Base-by-base conservation (phyloP, 2,113 vertebrate species). In the Petaurus breviceps region DNA sequence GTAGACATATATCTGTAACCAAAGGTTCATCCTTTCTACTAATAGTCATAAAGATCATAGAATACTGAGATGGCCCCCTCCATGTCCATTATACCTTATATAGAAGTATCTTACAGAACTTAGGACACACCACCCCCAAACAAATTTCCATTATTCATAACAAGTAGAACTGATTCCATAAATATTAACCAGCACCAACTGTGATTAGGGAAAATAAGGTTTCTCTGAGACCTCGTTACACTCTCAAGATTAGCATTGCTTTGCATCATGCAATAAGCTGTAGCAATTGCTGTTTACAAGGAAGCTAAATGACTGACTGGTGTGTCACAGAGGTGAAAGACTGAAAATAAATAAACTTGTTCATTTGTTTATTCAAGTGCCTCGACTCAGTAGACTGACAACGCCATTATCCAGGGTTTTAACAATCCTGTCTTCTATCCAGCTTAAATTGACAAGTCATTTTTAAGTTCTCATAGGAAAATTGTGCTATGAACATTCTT, bases 261-360 rank as follows among this genome's bases (percentile, higher is more conserved):
- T 97, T 98, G 51, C 95, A 95, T 93, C 97, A 95, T 96, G 96
- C 57, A 91, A 50, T 46, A 90, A 97, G 93, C 94, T 96, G 53
- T 95, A 97, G 90, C 92, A 95, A 94, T 54, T 90, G 95, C 96
- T 97, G 97, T 97, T 98, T 98, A 95, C 93, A 95, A 97, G 97
- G 94, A 97, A 97, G 91, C 91, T 52, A 92, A 97, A 93, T 96
- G 91, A 94, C 94, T 97, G 97, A 95, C 89, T 9, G 1, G 28
- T 94, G 84, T 90, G 90, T 50, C 24, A 8, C 51, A 84, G 68
- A 84, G 68, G 68, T 84, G 68, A 43, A 84, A 84, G 68, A 43
- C 68, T 84, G 68, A 84, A 84, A 84, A 92, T 95, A 97, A 97
- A 97, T 91, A 97, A 97, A 54, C 90, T 89, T 52, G 92, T 96